phyloP scores from a whole-genome alignment of 2,888 invertebrate genomes.

The Callinectes sapidus region DNA sequence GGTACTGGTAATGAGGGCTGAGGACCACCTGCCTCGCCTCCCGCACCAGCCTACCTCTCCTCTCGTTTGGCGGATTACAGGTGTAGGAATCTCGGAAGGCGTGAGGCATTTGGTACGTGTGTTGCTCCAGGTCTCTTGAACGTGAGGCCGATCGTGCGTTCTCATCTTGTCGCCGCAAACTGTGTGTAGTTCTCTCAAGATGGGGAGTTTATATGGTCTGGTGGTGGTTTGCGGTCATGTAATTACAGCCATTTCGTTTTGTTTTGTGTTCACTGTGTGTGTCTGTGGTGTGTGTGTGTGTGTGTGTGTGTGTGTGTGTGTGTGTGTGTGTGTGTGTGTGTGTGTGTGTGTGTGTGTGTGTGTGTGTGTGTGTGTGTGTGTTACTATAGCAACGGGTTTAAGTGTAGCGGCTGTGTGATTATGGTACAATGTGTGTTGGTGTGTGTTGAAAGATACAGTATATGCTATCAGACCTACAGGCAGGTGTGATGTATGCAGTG shows the following conservation, averaged over 20 bases:
- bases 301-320: conserved; percentile 24
- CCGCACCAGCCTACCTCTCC: neutral
- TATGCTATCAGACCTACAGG: neutral
- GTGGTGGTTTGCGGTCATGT: neutral
- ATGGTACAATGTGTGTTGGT: neutral
- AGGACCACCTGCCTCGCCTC: conserved; percentile 28
- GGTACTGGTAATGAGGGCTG: neutral
- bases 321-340: conserved; percentile 29
- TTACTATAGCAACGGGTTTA: neutral
- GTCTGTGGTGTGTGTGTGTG: conserved; percentile 35
- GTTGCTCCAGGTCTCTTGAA: neutral
- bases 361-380: conserved; percentile 29
- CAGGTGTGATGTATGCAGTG: neutral
- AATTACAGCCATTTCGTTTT: conserved; percentile 27
- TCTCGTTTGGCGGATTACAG: no score
- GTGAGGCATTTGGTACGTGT: neutral
- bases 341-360: conserved; percentile 28
- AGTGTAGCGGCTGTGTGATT: neutral
- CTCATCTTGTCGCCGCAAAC: neutral
- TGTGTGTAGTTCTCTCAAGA: neutral
- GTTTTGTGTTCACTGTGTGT: conserved; percentile 28
- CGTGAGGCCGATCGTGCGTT: neutral
- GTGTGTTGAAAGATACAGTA: neutral
- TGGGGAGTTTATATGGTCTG: neutral
- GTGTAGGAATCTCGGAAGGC: neutral